Evolutionary conservation across 2,113 vertebrate species (phyloP), one percentile per base, ranked within the genome.

Genomic region (Oxyruncus cristatus): DNA sequence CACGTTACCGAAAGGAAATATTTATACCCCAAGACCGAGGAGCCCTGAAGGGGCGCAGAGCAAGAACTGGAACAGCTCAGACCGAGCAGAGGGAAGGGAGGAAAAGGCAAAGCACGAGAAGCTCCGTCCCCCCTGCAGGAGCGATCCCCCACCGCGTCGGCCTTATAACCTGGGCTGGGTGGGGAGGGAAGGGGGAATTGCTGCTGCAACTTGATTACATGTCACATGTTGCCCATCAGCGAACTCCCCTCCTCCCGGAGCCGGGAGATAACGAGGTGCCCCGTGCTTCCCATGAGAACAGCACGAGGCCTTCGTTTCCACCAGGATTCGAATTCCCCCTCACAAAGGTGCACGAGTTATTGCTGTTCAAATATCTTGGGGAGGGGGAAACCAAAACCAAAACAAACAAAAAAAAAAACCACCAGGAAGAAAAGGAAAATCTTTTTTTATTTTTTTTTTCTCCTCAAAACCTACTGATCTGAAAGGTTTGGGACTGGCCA

Each of bases 171-270:
- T 3, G 67, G 61, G 71, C 2, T 47, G 77, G 76, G 91, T 5
- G 19, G 89, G 89, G 58, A 62, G 55, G 37, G 74, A 53, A 23
- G 53, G 71, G 72, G 67, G 62, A 70, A 73, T 41, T 49, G 49
- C 89, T 75, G 50, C 80, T 66, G 67, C 12, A 27, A 7, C 61
- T 68, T 26, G 62, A 73, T 88, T 73, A 65, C 63, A 19, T 12
- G 28, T 79, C 94, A 28, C 90, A 30, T 8, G 39, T 27, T n/a
- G 28, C 3, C 74, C 85, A 72, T 32, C 84, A 87, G 68, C 6
- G 55, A n/a, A 92, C 81, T 62, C 39, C 78, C 62, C 75, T 92
- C 85, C 85, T 92, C 24, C 82, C 26, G 92, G 44, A 72, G 66
- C 2, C 11, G 12, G 39, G 56, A 76, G 85, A 68, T 76, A 88